Base-by-base conservation (phyloP, 1,140 invertebrate species). In the Ooceraea biroi region DNA sequence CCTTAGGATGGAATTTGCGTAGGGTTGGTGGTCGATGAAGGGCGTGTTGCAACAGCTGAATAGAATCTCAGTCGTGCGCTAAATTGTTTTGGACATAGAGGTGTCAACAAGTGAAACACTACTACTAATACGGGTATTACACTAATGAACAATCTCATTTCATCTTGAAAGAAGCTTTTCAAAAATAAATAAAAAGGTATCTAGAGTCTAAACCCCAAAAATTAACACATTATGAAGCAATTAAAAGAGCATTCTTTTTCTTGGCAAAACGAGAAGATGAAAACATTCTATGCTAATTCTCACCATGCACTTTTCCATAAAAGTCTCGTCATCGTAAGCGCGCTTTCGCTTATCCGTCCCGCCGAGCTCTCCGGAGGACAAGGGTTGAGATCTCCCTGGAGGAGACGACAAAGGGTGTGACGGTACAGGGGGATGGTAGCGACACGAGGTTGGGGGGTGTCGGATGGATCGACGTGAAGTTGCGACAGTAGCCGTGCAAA, bases 401-500 rank as follows among this genome's bases (percentile, higher is more conserved):
- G 50, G 48, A 71, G 41, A 44, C 65, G 52, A 71, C 76, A 58
- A 55, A 52, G 30, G 41, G 48, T 50, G 36, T n/a, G 50, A 48
- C 44, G 36, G 61, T 46, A 10, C n/a, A 19, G 52, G 19, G 52
- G 11, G 46, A 63, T 41, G 30, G 17, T 1, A 52, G 82, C 27
- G 57, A 27, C 52, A 69, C 44, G 65, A 30, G n/a, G n/a, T n/a
- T 71, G 5, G 17, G 50, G 58, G 58, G 30, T 78, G 77, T 61
- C 66, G 72, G 58, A 27, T 65, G 41, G 63, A 58, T 17, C 55
- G 68, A 46, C 71, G 77, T 57, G 65, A 85, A 90, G 85, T 90
- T 83, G 85, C 78, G 69, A 36, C 48, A 36, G 46, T 84, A 74
- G 74, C 82, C 83, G 76, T 60, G 87, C 86, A 91, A 90, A 90